Evolutionary conservation across 2,888 invertebrate species (phyloP).

Genomic region (Nomada ferruginata): DNA sequence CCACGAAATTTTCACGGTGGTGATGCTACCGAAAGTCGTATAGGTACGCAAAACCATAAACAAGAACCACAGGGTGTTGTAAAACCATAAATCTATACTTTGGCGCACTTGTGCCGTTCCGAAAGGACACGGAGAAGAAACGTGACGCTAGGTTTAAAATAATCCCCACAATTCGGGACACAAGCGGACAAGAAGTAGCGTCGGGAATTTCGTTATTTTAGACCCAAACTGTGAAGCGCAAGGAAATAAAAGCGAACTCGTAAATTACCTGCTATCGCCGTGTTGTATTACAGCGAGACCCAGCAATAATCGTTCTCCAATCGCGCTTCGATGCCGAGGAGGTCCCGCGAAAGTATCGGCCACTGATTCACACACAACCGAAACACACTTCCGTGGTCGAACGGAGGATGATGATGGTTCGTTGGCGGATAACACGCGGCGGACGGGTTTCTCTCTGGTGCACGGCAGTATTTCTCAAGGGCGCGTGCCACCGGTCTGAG

Average conservation of each 20-base stretch:
- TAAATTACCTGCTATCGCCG: slow-evolving; percentile 19
- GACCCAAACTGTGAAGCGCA: too few species aligned
- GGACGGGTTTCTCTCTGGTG: slow-evolving; percentile 5
- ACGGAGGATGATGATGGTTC: neutral
- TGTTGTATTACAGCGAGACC: neutral
- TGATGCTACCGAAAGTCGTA: neutral
- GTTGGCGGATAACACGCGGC: neutral
- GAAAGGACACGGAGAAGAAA: neutral
- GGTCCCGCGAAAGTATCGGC: slow-evolving; percentile 12
- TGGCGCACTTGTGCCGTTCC: neutral
- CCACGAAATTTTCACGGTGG: neutral
- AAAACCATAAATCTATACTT: slow-evolving; percentile 8
- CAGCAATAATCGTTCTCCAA: too few species aligned
- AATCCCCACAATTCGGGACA: too few species aligned
- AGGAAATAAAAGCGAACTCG: neutral
- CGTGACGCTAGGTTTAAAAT: neutral
- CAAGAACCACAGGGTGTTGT: neutral
- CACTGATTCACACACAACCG: slow-evolving; percentile 36
- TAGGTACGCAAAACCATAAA: neutral
- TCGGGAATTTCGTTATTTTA: too few species aligned
- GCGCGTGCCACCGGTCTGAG: slow-evolving; percentile 81
- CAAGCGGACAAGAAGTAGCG: too few species aligned
- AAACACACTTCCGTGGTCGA: slow-evolving; percentile 5
- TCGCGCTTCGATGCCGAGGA: neutral
- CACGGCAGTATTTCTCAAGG: slow-evolving; percentile 73